Base-by-base conservation (phyloP, 2,888 invertebrate species). In the Ormyrus pomaceus region DNA sequence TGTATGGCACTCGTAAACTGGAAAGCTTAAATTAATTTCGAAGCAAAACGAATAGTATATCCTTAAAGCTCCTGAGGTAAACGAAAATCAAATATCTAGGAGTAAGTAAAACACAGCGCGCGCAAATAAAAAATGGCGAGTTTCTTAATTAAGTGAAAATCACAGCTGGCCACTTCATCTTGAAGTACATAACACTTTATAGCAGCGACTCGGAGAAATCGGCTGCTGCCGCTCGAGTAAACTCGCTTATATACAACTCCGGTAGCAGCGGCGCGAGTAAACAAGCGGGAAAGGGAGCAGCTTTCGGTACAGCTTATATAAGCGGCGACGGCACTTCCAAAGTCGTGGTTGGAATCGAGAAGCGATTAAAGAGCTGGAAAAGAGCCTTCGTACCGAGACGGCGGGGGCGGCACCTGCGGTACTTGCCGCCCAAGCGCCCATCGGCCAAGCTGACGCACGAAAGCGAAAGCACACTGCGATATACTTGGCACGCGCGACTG, bases 391-490 rank as follows among this genome's bases (percentile, higher is more conserved):
- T 46, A 48, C 19, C 7, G 9, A n/a, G 46, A 53, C 6, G 7
- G 71, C 61, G 81, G 61, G 34, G 34, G 34, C 34, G 34, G 34
- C 34, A 34, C 34, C 34, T 34, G 34, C 4, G 34, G 34, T 34
- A 34, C 34, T 34, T 34, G 34, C 34, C 34, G 3, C 34, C 34
- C 34, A 34, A 34, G 34, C 79, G 83, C 80, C 81, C 82, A 79
- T 77, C 85, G 86, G 84, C 83, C 88, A 86, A 86, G 88, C 87
- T 88, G 88, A 87, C 88, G 88, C 87, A 13, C 61, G 61, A 50
- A 55, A 19, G 13, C 76, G 45, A 11, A 58, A 11, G 51, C 64
- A 59, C 56, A 51, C 19, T 4, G 10, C 87, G 84, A 86, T 85
- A 85, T 86, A 70, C 86, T 86, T 86, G 83, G 85, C 77, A 82